Evolutionary conservation across 2,888 invertebrate species (phyloP), one percentile per base, ranked within the genome.

Genomic region (Tortrix viridana): DNA sequence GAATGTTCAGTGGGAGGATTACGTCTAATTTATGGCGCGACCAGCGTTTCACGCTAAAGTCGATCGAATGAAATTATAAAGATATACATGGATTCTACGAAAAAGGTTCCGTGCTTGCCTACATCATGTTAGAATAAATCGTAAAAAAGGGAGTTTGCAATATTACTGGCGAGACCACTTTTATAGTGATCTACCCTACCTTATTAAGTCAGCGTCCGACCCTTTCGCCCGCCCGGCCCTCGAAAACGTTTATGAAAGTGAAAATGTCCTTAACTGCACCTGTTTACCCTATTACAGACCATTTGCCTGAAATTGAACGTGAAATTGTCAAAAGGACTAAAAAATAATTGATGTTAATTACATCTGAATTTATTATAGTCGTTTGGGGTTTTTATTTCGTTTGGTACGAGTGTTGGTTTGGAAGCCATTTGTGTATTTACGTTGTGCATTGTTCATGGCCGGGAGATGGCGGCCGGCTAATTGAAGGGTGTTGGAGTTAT

Each of bases 251-350:
- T 84, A 85, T 82, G 77, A 82, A 82, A 82, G 82, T 82, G 81
- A 82, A 76, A 85, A 86, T 80, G 79, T 80, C 78, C 77, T 86
- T 82, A 81, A 83, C 77, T 83, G 81, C 87, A 87, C 85, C 85
- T 87, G 86, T 80, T 84, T 79, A 74, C 76, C 71, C 74, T 69
- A 73, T 77, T 76, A 76, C 74, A 63, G 68, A 65, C 74, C 71
- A 76, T 77, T 77, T 72, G 66, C 54, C 64, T 63, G 70, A 76
- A 79, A 76, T 74, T 74, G 71, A 75, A 72, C 71, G 68, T 69
- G 67, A 74, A 74, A 78, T 74, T 59, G 62, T 59, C 46, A 74
- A 76, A 73, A 71, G 73, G 69, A 65, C 69, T 67, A 56, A 69
- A 65, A 73, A 72, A 65, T 65, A 70, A 73, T 70, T 70, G 67